Conservation (phyloP, 2,888 invertebrate species). For the Caradrina kadenii region DNA sequence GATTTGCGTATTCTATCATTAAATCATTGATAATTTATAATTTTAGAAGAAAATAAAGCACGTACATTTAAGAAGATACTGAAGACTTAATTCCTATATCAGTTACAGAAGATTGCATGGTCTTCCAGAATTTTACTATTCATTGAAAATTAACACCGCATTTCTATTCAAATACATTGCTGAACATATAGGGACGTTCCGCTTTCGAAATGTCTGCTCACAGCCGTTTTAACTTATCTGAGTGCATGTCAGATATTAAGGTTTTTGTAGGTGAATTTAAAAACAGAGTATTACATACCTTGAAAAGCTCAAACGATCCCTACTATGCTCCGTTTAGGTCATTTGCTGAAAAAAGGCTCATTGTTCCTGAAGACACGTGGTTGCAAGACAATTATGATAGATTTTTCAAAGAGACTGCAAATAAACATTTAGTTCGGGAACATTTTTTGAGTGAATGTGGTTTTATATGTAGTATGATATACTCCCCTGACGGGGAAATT, state of each 20-base stretch:
- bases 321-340: conserved; percentile 69
- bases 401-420: conserved; percentile 78
- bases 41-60: background rate
- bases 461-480: conserved; percentile 79
- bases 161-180: conserved; percentile 4
- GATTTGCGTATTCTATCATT: background rate
- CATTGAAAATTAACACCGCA: background rate
- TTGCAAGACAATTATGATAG: conserved; percentile 76
- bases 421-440: conserved; percentile 68
- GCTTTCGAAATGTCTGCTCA: conserved; percentile 70
- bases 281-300: conserved; percentile 73
- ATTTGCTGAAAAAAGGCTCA: conserved; percentile 74
- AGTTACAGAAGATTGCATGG: background rate
- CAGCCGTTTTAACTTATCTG: conserved; percentile 75
- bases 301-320: conserved; percentile 38
- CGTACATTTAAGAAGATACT: background rate
- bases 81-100: background rate
- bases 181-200: background rate
- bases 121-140: background rate
- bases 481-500: conserved; percentile 81
- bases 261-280: conserved; percentile 77
- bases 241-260: conserved; percentile 75
- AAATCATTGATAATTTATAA: background rate
- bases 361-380: conserved; percentile 71
- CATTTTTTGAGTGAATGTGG: conserved; percentile 78